phyloP scores from a whole-genome alignment of 2,797 vertebrate species.

The Gadopsis bispinosus region DNA sequence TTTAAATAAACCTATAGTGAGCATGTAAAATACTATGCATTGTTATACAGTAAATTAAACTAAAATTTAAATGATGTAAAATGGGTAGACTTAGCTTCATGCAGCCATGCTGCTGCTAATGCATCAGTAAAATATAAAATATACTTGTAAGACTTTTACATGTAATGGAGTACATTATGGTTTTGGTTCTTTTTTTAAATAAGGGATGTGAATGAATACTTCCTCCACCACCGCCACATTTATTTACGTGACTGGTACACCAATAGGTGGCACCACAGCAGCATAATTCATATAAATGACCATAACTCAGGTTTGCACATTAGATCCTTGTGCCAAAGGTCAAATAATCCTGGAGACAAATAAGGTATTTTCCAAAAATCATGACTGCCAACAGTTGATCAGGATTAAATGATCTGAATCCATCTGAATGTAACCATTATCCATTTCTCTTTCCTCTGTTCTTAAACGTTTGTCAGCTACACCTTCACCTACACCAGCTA shows the following conservation, averaged over 20 bases:
- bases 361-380: background rate
- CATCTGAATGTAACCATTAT: background rate
- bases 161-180: background rate
- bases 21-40: background rate
- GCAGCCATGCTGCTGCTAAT: background rate
- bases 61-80: background rate
- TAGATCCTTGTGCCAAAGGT: background rate
- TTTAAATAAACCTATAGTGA: background rate
- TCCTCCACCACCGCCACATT: background rate
- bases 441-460: background rate
- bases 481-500: too few relatives aligned
- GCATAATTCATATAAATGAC: background rate
- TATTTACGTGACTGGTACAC: background rate
- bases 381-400: background rate
- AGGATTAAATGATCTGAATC: too few relatives aligned
- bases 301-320: background rate
- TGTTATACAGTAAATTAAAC: background rate
- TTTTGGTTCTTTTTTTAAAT: too few relatives aligned
- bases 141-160: background rate
- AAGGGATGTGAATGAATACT: too few relatives aligned
- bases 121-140: background rate
- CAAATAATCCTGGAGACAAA: background rate
- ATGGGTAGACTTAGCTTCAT: too few relatives aligned
- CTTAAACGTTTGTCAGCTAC: background rate
- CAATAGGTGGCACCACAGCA: background rate